Percentiles rank a stretch among this genome's conserved stretches.
These are phyloP conservation scores for Luehdorfia chinensis DNA, from an alignment of 1,140 invertebrate genomes.

Conservation along the genomic window DNA sequence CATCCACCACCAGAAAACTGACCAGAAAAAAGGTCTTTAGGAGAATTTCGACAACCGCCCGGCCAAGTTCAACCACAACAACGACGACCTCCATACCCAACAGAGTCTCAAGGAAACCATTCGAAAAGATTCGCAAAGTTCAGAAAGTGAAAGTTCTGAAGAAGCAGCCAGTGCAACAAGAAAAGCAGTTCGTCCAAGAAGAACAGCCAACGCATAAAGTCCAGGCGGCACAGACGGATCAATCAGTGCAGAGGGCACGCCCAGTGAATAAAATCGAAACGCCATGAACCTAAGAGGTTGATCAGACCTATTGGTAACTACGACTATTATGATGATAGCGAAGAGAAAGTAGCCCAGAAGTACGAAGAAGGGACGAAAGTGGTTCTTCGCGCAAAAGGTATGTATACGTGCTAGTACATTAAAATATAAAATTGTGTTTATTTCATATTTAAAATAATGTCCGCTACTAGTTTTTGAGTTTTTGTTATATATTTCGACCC, in stretches of 20 bases:
- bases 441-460: not conserved
- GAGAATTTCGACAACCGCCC: constrained; percentile 51
- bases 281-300: constrained; percentile 33
- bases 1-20: constrained; percentile 31
- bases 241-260: not conserved
- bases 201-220: not conserved
- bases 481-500: no score
- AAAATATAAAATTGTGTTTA: no score
- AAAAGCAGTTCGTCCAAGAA: constrained; percentile 2
- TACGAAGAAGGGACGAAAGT: constrained; percentile 79
- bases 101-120: constrained; percentile 47
- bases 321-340: constrained; percentile 83
- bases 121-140: constrained; percentile 47
- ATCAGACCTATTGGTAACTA: constrained; percentile 77
- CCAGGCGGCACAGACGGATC: not conserved
- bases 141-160: constrained; percentile 16
- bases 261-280: constrained; percentile 9
- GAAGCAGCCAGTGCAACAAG: constrained; percentile 4
- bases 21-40: constrained; percentile 46
- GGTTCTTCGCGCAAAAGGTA: constrained; percentile 74
- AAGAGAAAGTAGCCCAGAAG: constrained; percentile 77
- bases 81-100: constrained; percentile 29
- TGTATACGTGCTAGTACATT: no score
- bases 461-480: constrained; percentile 2
- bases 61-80: constrained; percentile 31